Evolutionary conservation across 2,113 vertebrate species (phyloP).

Genomic region (Apteryx mantelli): DNA sequence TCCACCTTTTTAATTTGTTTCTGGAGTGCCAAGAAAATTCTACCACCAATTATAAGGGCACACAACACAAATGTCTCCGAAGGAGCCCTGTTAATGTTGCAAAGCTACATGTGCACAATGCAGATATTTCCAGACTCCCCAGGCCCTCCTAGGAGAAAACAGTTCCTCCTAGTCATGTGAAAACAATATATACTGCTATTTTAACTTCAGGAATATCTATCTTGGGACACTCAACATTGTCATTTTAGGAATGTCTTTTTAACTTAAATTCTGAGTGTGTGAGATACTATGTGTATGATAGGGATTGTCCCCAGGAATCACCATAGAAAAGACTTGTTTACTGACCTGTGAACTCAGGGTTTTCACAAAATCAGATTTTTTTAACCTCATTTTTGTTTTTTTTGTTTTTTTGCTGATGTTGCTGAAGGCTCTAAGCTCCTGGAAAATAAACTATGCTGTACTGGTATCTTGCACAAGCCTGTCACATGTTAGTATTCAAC

Average conservation of each 20-base stretch:
- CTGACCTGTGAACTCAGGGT: neutral
- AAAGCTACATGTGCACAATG: neutral
- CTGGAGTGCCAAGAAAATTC: neutral
- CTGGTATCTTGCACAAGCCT: neutral
- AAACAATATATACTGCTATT: neutral
- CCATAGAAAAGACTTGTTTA: neutral
- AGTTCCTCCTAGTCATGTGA: neutral
- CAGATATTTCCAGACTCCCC: neutral
- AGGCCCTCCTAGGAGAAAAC: neutral
- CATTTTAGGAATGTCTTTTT: neutral
- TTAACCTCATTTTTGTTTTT: neutral
- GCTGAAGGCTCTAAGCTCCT: neutral
- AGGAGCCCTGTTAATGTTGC: neutral
- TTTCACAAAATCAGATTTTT: neutral
- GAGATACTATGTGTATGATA: neutral
- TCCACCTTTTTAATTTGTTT: neutral
- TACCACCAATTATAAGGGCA: neutral
- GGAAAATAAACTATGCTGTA: accelerated
- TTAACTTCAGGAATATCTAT: neutral
- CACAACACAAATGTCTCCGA: neutral
- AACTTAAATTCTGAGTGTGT: neutral
- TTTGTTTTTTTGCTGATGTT: neutral
- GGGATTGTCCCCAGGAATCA: neutral
- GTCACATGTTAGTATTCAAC: neutral
- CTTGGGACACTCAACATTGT: neutral